phyloP scores from a whole-genome alignment of 2,113 vertebrate species.

The zebrafish (Danio rerio) region DNA sequence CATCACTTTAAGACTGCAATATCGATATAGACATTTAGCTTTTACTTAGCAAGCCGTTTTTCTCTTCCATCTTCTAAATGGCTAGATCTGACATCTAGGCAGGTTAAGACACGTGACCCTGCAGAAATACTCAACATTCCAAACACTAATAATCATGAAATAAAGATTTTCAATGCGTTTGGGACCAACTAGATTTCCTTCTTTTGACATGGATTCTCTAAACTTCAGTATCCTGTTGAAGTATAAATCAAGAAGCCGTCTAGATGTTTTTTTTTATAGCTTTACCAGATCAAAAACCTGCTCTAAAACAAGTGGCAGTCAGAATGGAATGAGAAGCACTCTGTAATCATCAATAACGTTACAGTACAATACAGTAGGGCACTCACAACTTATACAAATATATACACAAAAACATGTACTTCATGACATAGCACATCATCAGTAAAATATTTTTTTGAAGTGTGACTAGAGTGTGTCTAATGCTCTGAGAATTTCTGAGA shows the following conservation, averaged over 20 bases:
- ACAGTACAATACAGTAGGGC: background rate
- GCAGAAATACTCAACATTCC: slow-evolving; percentile 9
- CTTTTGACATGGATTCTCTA: background rate
- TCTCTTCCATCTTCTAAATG: background rate
- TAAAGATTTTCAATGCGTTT: background rate
- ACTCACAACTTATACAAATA: background rate
- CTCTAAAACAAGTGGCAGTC: background rate
- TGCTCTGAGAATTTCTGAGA: no score
- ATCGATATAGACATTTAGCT: no score
- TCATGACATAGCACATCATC: no score
- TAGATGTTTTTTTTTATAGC: background rate
- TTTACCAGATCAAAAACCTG: background rate
- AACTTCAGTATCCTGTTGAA: background rate
- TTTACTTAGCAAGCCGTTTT: no score
- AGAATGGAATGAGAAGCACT: background rate
- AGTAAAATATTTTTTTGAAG: no score
- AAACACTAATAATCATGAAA: background rate
- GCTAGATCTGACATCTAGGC: background rate
- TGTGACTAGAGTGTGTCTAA: background rate
- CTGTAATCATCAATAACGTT: no score
- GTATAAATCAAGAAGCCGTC: background rate
- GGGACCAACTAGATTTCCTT: background rate
- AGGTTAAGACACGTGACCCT: background rate
- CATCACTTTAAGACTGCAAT: no score
- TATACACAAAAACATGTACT: background rate